These are phyloP conservation scores for Amiota minor DNA, from an alignment of 2,888 invertebrate species.

Conservation along the genomic window DNA sequence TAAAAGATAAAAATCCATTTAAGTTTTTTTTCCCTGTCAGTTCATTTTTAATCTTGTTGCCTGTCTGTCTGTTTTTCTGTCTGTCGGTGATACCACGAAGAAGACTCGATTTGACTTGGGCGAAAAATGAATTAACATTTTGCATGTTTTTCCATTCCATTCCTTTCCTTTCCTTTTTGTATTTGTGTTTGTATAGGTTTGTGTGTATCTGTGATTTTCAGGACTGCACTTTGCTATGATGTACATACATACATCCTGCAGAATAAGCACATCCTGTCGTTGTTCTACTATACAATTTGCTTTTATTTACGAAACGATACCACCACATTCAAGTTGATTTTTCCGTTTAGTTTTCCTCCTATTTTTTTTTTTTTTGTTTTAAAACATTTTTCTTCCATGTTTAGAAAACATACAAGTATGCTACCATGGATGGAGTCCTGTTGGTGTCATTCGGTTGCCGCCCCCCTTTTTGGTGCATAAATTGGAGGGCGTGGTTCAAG, in stretches of 20 bases:
- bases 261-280: conserved; percentile 26
- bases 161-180: background rate
- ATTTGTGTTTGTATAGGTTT: conserved; percentile 4
- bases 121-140: conserved; percentile 63
- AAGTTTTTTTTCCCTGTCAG: conserved; percentile 22
- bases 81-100: conserved; percentile 1
- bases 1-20: conserved; percentile 59
- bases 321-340: background rate
- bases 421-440: too few species aligned
- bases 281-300: conserved; percentile 10
- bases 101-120: background rate
- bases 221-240: background rate
- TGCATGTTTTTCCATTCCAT: conserved; percentile 47
- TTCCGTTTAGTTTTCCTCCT: background rate
- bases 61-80: background rate
- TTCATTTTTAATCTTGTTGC: background rate
- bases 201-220: background rate
- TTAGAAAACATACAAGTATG: too few species aligned
- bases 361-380: conserved; percentile 1
- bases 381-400: background rate
- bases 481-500: background rate
- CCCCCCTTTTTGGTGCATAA: conserved; percentile 3
- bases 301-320: too few species aligned
- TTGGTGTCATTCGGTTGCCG: background rate
- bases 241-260: conserved; percentile 5